Percentiles rank a stretch among this genome's conserved stretches.
Conservation (phyloP, 2,888 invertebrate species). For the Tetragonula carbonaria region DNA sequence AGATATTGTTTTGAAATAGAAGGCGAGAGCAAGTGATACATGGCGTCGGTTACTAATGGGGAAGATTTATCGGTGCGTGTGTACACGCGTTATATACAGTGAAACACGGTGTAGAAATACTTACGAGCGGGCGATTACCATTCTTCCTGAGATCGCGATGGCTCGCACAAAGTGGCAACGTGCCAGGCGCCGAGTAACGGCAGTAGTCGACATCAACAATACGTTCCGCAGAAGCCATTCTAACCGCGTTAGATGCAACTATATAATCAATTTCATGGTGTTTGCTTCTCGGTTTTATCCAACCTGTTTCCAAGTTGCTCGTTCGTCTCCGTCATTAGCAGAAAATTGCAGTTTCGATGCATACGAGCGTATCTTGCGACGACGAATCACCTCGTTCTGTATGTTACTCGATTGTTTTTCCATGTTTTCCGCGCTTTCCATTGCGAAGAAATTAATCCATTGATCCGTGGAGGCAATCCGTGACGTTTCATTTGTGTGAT, state of each 20-base stretch:
- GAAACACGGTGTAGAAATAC: slow-evolving; percentile 28
- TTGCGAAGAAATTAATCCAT: not conserved
- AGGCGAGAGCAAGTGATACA: slow-evolving; percentile 14
- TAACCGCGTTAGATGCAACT: slow-evolving; percentile 24
- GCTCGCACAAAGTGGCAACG: slow-evolving; percentile 41
- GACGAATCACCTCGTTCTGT: slow-evolving; percentile 1
- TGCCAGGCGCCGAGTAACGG: slow-evolving; percentile 50
- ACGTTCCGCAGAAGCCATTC: slow-evolving; percentile 8
- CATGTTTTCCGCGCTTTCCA: not conserved
- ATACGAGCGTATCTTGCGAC: not conserved
- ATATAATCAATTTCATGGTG: slow-evolving; percentile 40
- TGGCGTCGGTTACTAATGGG: slow-evolving; percentile 32
- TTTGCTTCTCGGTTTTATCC: slow-evolving; percentile 3
- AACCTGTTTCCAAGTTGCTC: not conserved
- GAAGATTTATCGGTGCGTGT: slow-evolving; percentile 40
- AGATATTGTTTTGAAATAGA: slow-evolving; percentile 23
- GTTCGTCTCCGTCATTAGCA: slow-evolving; percentile 5
- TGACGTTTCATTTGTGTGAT: not conserved
- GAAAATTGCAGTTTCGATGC: slow-evolving; percentile 3
- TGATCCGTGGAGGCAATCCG: not conserved
- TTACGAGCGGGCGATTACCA: slow-evolving; percentile 49
- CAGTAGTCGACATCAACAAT: slow-evolving; percentile 53
- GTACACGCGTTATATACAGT: slow-evolving; percentile 12
- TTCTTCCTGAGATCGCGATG: slow-evolving; percentile 29
- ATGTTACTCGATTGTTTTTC: not conserved